A percentile compares a stretch with the other conserved stretches of the same genome.
Evolutionary conservation across 2,888 invertebrate genomes (phyloP).

Genomic region (Cheilosia vulpina): DNA sequence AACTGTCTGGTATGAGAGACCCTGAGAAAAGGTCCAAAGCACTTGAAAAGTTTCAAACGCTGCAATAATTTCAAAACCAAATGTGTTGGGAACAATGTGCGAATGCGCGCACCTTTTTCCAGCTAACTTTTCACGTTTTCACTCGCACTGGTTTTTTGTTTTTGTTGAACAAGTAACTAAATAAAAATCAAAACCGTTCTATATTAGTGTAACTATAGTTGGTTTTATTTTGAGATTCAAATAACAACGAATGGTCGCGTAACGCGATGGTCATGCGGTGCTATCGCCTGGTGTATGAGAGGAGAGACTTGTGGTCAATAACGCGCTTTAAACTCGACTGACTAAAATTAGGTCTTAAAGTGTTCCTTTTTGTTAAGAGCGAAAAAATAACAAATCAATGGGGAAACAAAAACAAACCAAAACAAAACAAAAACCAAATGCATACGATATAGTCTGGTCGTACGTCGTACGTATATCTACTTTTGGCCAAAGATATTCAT

Average conservation of each 20-base stretch:
- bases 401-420: conserved; percentile 49
- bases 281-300: conserved; percentile 6
- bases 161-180: conserved; percentile 4
- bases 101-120: conserved; percentile 60
- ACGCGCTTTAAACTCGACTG: conserved; percentile 74
- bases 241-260: conserved; percentile 39
- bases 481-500: conserved; percentile 61
- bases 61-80: conserved; percentile 65
- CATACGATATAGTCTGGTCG: background rate
- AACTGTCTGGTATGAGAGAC: conserved; percentile 54
- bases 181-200: conserved; percentile 3
- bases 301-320: conserved; percentile 70
- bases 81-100: conserved; percentile 46
- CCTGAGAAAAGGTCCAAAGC: conserved; percentile 65
- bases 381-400: conserved; percentile 70
- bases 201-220: conserved; percentile 6
- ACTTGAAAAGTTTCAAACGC: conserved; percentile 42
- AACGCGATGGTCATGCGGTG: conserved; percentile 38
- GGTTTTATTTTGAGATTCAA: conserved; percentile 33
- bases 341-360: conserved; percentile 74
- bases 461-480: conserved; percentile 39
- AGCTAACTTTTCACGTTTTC: conserved; percentile 63
- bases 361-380: conserved; percentile 72
- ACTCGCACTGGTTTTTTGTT: conserved; percentile 14
- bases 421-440: conserved; percentile 43